Conservation (phyloP, 2,113 vertebrate species). For the Amia ocellicauda region DNA sequence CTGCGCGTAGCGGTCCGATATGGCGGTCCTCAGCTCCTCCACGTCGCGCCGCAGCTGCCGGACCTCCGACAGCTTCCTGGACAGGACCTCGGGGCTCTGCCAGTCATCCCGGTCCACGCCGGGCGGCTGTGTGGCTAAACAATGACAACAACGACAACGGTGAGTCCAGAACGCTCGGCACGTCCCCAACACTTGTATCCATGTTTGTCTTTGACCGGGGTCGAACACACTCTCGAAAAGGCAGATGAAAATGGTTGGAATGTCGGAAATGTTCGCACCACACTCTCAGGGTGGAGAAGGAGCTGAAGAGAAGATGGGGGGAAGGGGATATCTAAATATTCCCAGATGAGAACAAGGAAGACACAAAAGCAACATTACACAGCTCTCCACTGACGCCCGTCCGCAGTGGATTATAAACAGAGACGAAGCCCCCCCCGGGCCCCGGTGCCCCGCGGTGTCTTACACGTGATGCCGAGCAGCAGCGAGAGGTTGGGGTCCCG, state of each 20-base stretch:
- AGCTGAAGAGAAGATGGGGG: no score
- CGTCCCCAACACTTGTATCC: no score
- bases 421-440: no score
- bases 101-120: conserved; percentile 67
- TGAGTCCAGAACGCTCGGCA: conserved; percentile 4
- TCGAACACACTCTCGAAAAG: no score
- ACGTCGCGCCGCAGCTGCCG: conserved; percentile 84
- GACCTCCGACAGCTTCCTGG: conserved; percentile 80
- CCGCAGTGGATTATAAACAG: no score
- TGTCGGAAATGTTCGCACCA: not conserved
- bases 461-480: conserved; percentile 87
- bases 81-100: conserved; percentile 75
- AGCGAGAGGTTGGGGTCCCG: conserved; percentile 92
- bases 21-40: conserved; percentile 84
- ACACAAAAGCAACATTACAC: not conserved
- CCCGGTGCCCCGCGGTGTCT: no score
- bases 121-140: conserved; percentile 61
- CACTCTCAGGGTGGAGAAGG: no score
- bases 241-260: no score
- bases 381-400: no score
- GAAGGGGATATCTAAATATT: no score
- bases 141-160: not conserved
- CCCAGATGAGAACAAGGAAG: rapidly evolving
- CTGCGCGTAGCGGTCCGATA: conserved; percentile 93
- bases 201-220: no score